Conservation (phyloP, 1,140 invertebrate species). For the Triops cancriformis region DNA sequence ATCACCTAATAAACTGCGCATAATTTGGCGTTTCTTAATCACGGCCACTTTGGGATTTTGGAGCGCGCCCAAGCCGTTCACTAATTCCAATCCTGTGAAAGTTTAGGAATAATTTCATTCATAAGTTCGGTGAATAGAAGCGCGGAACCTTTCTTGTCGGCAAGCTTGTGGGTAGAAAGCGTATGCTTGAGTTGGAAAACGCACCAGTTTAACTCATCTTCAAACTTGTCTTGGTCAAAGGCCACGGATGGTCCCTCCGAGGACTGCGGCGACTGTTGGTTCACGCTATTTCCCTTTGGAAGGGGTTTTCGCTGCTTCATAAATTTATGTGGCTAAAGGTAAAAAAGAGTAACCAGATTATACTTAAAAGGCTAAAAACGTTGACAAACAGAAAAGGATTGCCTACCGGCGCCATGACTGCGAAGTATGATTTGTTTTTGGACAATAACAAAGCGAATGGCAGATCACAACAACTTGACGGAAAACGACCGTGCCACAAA, state of each 20-base stretch:
- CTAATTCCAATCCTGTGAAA: not conserved
- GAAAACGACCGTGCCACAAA: too few species aligned
- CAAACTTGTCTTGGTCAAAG: not conserved
- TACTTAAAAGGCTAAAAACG: not conserved
- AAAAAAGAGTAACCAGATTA: not conserved
- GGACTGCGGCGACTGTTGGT: not conserved
- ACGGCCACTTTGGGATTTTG: not conserved
- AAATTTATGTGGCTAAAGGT: not conserved
- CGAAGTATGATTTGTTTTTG: too few species aligned
- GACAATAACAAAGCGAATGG: too few species aligned
- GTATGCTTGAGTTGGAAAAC: not conserved
- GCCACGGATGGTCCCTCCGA: not conserved
- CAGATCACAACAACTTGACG: too few species aligned
- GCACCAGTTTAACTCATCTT: not conserved
- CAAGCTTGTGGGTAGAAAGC: not conserved
- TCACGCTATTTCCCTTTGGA: not conserved
- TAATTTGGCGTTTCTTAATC: not conserved
- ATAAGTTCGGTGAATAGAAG: too few species aligned
- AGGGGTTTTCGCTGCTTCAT: not conserved
- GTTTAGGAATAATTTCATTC: too few species aligned
- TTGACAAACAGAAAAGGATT: not conserved
- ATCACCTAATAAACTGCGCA: not conserved
- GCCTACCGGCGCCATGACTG: not conserved
- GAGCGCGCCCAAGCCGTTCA: not conserved
- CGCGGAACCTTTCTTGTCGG: constrained; percentile 1